A percentile compares a stretch with the other conserved stretches of the same genome.
Conservation (phyloP, 2,113 vertebrate genomes). For the Ageneiosus marmoratus region DNA sequence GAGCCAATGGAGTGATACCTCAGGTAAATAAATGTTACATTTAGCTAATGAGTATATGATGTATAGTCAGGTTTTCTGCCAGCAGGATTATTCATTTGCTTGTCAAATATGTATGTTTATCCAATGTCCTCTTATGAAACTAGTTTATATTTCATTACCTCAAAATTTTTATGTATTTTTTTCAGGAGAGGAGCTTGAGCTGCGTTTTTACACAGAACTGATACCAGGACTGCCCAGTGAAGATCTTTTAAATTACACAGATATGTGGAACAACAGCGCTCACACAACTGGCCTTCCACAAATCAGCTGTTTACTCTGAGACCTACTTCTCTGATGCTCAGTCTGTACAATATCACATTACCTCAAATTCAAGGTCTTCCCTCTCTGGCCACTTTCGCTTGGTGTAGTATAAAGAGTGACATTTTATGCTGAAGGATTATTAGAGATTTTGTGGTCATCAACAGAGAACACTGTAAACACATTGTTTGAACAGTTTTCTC, state of each 20-base stretch:
- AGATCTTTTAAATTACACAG: slow-evolving; percentile 32
- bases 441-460: background rate
- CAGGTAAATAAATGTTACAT: slow-evolving; percentile 68
- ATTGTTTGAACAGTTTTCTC: background rate
- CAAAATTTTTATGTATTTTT: background rate
- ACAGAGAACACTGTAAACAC: background rate
- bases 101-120: background rate
- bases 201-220: slow-evolving; percentile 54
- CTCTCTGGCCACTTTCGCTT: background rate
- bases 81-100: background rate
- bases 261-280: slow-evolving; percentile 34
- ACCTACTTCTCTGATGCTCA: background rate
- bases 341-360: background rate
- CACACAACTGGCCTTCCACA: slow-evolving; percentile 9
- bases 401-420: background rate
- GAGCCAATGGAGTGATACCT: slow-evolving; percentile 71
- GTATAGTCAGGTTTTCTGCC: background rate
- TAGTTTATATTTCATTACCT: background rate
- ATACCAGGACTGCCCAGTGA: slow-evolving; percentile 28
- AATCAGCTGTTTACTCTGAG: slow-evolving; percentile 42
- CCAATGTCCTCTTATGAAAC: background rate
- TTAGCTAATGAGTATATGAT: background rate
- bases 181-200: slow-evolving; percentile 52
- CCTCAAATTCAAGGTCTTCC: slow-evolving; percentile 9
- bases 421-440: background rate